Base-by-base conservation (phyloP, 1,140 invertebrate genomes). In the Lanistes nyassanus region DNA sequence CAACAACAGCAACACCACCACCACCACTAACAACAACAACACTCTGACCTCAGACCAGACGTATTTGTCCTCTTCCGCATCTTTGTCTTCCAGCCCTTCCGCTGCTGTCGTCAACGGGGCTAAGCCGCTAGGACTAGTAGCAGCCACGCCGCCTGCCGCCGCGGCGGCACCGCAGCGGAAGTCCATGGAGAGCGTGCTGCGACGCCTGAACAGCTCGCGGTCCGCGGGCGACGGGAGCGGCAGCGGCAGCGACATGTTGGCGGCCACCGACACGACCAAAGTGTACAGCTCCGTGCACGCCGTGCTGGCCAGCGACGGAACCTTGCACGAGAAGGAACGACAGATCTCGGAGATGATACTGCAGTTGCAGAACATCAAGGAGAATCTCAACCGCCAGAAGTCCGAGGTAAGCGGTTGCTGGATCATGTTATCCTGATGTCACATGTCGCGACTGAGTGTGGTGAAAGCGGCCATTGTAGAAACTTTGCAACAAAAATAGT, bases 271-370 rank as follows among this genome's bases (percentile, higher is more conserved):
- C 42, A 26, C 37, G 47, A n/a, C 47, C n/a, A 80, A 81, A 26
- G 76, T 80, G n/a, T 80, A 82, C 70, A 75, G 70, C 64, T 79
- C 78, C 51, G 83, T 85, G 16, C 79, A 85, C 67, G 81, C 83
- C 56, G 80, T 83, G 70, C 80, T 87, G 75, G 81, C 84, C 36
- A 82, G 81, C 68, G 85, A 85, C 29, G 77, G 82, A 51, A 80
- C 81, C 31, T 56, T 86, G 26, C 79, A 71, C 62, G 85, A 87
- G 60, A 87, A 87, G 67, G 94, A 96, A 80, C 90, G 94, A 60
- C 92, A 92, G 81, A 90, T 96, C 2, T 94, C 94, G 3, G 94
- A 95, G 85, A 94, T 95, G 92, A 96, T 96, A 67, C 88, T 93
- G 11, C 94, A 95, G 80, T 91, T 96, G 68, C 94, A 95, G 88